Conservation (phyloP, 2,797 vertebrate genomes). For the Rhadinocentrus ornatus region DNA sequence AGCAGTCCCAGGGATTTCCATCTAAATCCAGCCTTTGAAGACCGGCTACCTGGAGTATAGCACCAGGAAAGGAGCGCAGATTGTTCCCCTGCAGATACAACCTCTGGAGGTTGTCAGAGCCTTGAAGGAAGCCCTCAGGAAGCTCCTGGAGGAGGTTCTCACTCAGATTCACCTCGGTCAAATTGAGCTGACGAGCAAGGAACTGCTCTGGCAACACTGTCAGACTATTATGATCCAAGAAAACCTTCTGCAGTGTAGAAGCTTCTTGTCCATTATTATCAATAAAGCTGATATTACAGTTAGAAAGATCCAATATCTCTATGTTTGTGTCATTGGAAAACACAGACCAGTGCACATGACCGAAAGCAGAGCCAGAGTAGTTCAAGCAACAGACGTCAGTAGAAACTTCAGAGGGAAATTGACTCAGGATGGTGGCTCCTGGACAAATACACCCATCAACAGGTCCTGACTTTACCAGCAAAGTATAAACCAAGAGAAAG, state of each 20-base stretch:
- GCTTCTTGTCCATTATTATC: conserved; percentile 3
- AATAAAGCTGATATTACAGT: conserved; percentile 82
- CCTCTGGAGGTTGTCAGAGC: conserved; percentile 77
- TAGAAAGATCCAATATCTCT: conserved; percentile 85
- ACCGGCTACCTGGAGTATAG: conserved; percentile 75
- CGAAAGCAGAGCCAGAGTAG: conserved; percentile 83
- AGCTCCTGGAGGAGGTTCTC: conserved; percentile 82
- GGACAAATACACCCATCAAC: conserved; percentile 81
- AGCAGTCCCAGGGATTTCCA: conserved; percentile 88
- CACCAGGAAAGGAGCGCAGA: conserved; percentile 76
- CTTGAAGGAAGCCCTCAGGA: conserved; percentile 83
- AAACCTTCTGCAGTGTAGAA: conserved; percentile 75
- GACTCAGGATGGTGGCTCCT: conserved; percentile 67
- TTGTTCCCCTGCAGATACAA: conserved; percentile 83
- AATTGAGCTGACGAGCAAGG: conserved; percentile 75
- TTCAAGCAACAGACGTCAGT: conserved; percentile 86
- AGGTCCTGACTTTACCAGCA: conserved; percentile 48
- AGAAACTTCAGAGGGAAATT: conserved; percentile 68
- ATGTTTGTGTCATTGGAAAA: conserved; percentile 75
- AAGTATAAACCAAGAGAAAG: conserved; percentile 57
- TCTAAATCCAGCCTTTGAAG: conserved; percentile 82
- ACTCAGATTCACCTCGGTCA: conserved; percentile 85
- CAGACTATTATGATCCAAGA: conserved; percentile 84
- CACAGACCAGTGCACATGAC: conserved; percentile 78
- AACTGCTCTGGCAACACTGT: conserved; percentile 82